Conservation (phyloP, 1,140 invertebrate species). For the Calycopis cecrops region DNA sequence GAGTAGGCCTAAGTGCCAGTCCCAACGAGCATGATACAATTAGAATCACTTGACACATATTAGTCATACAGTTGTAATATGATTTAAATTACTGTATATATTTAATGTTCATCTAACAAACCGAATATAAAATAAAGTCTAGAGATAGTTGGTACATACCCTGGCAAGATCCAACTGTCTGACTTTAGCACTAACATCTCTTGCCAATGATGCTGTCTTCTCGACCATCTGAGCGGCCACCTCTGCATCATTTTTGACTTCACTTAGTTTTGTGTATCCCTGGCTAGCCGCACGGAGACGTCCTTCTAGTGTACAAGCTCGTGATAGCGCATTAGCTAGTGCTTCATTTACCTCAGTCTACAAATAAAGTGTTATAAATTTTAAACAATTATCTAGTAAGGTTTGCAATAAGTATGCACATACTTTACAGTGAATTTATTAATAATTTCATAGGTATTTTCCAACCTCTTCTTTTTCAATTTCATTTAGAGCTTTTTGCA, state of each 20-base stretch:
- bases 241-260: conserved; percentile 61
- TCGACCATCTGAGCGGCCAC: conserved; percentile 85
- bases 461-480: conserved; percentile 65
- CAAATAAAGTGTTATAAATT: conserved; percentile 10
- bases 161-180: conserved; percentile 94
- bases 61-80: no score
- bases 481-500: conserved; percentile 59
- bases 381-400: no score
- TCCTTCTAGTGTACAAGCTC: conserved; percentile 55
- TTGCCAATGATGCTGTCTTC: conserved; percentile 92
- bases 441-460: conserved; percentile 1
- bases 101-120: neutral
- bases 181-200: conserved; percentile 97
- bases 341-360: conserved; percentile 62
- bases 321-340: conserved; percentile 43
- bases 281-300: conserved; percentile 60
- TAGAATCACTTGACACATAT: no score
- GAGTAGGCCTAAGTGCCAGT: no score
- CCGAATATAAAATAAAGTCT: neutral
- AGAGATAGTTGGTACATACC: conserved; percentile 77
- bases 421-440: no score
- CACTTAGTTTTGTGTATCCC: conserved; percentile 59
- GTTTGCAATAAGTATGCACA: neutral
- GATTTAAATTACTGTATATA: no score
- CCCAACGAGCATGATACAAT: no score